A percentile compares a stretch with the other conserved stretches of the same genome.
Evolutionary conservation across 2,797 vertebrate species (phyloP).

Genomic region (Sphaeramia orbicularis): DNA sequence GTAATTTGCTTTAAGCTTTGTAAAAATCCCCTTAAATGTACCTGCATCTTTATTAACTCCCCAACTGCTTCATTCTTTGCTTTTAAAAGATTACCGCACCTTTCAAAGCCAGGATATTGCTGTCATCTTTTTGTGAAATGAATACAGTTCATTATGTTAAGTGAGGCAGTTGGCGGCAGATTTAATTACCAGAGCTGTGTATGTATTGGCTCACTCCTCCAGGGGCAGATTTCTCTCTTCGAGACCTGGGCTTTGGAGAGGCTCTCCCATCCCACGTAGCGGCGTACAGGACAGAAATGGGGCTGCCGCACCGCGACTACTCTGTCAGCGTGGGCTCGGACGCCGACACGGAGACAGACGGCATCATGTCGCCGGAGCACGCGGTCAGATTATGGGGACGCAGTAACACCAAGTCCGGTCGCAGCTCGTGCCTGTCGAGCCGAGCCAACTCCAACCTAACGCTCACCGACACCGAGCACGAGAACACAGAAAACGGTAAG

Average conservation of each 20-base stretch:
- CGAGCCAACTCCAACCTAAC: constrained; percentile 98
- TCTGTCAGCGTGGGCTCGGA: constrained; percentile 93
- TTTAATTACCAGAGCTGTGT: constrained; percentile 27
- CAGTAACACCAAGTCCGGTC: constrained; percentile 92
- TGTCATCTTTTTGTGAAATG: constrained; percentile 24
- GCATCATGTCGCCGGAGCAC: constrained; percentile 93
- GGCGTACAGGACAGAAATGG: constrained; percentile 91
- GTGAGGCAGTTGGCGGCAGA: constrained; percentile 6
- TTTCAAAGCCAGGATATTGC: constrained; percentile 19
- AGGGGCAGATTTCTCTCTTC: constrained; percentile 94
- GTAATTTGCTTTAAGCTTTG: too few species aligned
- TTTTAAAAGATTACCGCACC: constrained; percentile 22
- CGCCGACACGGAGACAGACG: constrained; percentile 93
- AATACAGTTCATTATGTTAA: constrained; percentile 37
- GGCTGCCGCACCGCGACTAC: constrained; percentile 93
- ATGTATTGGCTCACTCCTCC: constrained; percentile 28
- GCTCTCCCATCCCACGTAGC: constrained; percentile 89
- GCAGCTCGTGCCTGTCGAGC: constrained; percentile 97
- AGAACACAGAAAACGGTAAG: constrained; percentile 96
- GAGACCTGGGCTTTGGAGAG: constrained; percentile 93
- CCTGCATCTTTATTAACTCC: constrained; percentile 32
- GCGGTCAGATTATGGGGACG: constrained; percentile 93
- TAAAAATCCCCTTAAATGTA: background rate
- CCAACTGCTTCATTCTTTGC: constrained; percentile 16
- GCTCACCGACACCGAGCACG: constrained; percentile 97